Conservation (phyloP, 1,140 invertebrate genomes). For the Galleria mellonella region DNA sequence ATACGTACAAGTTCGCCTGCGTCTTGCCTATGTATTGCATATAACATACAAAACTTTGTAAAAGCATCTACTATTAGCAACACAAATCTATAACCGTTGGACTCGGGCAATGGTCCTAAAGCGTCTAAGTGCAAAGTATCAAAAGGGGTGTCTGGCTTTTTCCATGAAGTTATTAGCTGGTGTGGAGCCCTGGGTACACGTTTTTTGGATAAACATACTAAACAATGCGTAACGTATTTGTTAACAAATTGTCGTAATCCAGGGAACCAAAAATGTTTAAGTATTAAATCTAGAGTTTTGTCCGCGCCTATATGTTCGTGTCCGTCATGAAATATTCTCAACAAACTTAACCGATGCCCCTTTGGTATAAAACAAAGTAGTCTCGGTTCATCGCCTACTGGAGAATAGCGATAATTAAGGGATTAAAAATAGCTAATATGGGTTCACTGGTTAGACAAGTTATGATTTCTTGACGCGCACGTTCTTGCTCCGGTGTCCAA, state of each 20-base stretch:
- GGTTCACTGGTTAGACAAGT: no score
- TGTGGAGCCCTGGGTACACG: constrained; percentile 8
- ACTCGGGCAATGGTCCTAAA: constrained; percentile 15
- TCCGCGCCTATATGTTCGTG: constrained; percentile 19
- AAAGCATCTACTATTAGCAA: constrained; percentile 17
- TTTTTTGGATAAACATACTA: constrained; percentile 10
- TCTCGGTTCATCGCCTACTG: constrained; percentile 1
- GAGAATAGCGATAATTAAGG: constrained; percentile 10
- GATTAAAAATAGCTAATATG: background rate
- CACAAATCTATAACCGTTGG: constrained; percentile 7
- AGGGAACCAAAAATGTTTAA: constrained; percentile 27
- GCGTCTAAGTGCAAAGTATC: constrained; percentile 21
- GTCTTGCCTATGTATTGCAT: constrained; percentile 9
- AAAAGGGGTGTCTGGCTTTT: constrained; percentile 16
- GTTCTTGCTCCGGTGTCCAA: background rate
- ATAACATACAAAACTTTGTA: constrained; percentile 8
- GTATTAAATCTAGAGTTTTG: constrained; percentile 15
- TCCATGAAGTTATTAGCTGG: constrained; percentile 13
- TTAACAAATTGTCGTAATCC: constrained; percentile 12
- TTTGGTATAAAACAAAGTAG: constrained; percentile 12
- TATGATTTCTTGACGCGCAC: no score
- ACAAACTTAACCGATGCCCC: constrained; percentile 11
- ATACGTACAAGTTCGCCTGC: constrained; percentile 5
- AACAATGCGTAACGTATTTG: constrained; percentile 16
- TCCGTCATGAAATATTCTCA: constrained; percentile 24